phyloP scores from a whole-genome alignment of 2,113 vertebrate genomes.

The Amblyopsis rosae region DNA sequence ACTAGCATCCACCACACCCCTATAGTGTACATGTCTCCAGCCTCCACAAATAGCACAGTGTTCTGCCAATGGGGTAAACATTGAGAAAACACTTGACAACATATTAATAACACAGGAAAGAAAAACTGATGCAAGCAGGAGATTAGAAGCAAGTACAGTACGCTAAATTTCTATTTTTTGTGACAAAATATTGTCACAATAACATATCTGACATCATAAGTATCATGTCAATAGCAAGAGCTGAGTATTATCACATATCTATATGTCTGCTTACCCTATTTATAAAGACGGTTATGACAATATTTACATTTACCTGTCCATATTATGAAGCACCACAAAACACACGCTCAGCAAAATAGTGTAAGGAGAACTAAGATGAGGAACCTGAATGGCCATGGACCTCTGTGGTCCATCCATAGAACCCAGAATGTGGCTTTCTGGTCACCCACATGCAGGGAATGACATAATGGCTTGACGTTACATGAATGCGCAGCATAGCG shows the following conservation, averaged over 20 bases:
- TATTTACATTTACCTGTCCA: too few species aligned
- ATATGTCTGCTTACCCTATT: too few species aligned
- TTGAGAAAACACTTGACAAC: slow-evolving; percentile 64
- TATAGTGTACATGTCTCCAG: slow-evolving; percentile 52
- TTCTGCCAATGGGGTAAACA: slow-evolving; percentile 71
- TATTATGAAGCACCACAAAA: too few species aligned
- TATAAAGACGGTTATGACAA: too few species aligned
- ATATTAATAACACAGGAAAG: slow-evolving; percentile 58
- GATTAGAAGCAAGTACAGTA: slow-evolving; percentile 29
- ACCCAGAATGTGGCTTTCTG: neutral
- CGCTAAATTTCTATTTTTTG: slow-evolving; percentile 46
- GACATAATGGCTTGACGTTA: slow-evolving; percentile 17
- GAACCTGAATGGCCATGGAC: neutral
- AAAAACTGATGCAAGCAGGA: slow-evolving; percentile 49
- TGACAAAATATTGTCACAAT: slow-evolving; percentile 45
- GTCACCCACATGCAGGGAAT: slow-evolving; percentile 32
- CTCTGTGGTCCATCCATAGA: neutral
- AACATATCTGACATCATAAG: slow-evolving; percentile 36
- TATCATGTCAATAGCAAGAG: slow-evolving; percentile 29
- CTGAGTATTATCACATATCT: too few species aligned
- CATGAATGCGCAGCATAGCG: too few species aligned
- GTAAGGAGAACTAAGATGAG: neutral
- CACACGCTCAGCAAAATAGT: neutral
- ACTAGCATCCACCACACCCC: slow-evolving; percentile 67
- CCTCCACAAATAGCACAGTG: slow-evolving; percentile 72